Conservation (phyloP, 2,797 vertebrate species). For the Muscicapa comitata region DNA sequence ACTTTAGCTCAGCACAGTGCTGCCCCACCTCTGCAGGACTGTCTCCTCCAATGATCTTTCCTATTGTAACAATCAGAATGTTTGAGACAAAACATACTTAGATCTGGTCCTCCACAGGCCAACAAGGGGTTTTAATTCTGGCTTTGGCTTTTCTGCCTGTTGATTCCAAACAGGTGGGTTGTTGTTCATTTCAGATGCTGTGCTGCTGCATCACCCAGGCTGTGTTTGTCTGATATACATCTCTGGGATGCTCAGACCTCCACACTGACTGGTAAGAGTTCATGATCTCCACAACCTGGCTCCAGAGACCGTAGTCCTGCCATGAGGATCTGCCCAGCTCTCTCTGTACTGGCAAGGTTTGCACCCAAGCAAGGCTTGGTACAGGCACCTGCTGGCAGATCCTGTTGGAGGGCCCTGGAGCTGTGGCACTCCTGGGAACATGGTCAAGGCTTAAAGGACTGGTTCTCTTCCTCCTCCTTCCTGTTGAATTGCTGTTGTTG, state of each 20-base stretch:
- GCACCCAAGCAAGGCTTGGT: neutral
- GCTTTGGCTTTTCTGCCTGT: neutral
- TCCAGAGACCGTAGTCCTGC: neutral
- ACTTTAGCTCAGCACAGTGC: neutral
- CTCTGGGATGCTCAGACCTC: neutral
- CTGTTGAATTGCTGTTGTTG: rapidly evolving
- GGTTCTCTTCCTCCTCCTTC: neutral
- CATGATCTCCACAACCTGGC: rapidly evolving
- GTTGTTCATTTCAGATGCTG: neutral
- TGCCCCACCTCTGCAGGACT: neutral
- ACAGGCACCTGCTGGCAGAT: neutral
- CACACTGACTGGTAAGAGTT: neutral
- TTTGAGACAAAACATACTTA: neutral
- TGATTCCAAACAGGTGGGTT: neutral
- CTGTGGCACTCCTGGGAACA: neutral
- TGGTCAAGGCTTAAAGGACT: too few relatives aligned
- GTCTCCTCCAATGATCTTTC: neutral
- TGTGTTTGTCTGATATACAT: too few relatives aligned
- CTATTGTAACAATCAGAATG: neutral
- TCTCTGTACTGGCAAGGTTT: neutral
- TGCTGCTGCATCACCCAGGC: neutral
- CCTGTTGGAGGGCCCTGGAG: neutral
- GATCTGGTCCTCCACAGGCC: neutral
- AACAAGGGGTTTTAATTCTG: neutral
- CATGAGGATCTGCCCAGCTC: neutral